These are phyloP conservation scores for Caradrina kadenii DNA, from an alignment of 2,888 invertebrate genomes.

Conservation along the genomic window DNA sequence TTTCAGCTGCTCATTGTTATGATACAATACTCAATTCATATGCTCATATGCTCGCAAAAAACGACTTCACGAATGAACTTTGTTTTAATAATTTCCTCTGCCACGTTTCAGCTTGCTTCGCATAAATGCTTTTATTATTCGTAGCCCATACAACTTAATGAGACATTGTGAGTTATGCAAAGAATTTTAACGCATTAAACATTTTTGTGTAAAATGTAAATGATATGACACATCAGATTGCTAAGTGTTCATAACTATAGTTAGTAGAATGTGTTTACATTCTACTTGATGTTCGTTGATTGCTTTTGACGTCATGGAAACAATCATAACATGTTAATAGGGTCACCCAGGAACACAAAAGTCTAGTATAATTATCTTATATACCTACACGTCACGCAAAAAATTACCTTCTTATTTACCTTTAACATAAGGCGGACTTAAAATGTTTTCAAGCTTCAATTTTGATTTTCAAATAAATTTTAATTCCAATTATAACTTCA, in stretches of 20 bases:
- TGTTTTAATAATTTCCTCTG: conserved; percentile 54
- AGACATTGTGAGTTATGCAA: conserved; percentile 45
- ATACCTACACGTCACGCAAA: not conserved
- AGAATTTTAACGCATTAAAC: conserved; percentile 42
- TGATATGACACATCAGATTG: conserved; percentile 36
- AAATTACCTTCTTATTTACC: not conserved
- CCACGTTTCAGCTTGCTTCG: conserved; percentile 36
- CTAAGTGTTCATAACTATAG: conserved; percentile 23
- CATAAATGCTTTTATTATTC: conserved; percentile 58
- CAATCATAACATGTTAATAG: not conserved
- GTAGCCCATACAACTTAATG: conserved; percentile 50
- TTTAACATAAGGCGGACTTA: not conserved
- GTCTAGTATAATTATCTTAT: too few species aligned
- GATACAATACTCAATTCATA: conserved; percentile 40
- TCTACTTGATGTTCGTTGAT: conserved; percentile 9
- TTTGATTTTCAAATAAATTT: conserved; percentile 18
- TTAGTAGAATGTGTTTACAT: conserved; percentile 19
- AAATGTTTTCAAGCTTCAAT: not conserved
- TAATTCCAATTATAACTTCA: not conserved
- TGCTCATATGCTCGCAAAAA: conserved; percentile 35
- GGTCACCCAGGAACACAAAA: not conserved
- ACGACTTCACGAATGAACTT: conserved; percentile 49
- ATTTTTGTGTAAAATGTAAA: conserved; percentile 35
- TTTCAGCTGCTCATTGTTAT: conserved; percentile 43
- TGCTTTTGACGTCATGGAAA: conserved; percentile 6